Conservation (phyloP, 2,113 vertebrate species). For the Nibea albiflora region DNA sequence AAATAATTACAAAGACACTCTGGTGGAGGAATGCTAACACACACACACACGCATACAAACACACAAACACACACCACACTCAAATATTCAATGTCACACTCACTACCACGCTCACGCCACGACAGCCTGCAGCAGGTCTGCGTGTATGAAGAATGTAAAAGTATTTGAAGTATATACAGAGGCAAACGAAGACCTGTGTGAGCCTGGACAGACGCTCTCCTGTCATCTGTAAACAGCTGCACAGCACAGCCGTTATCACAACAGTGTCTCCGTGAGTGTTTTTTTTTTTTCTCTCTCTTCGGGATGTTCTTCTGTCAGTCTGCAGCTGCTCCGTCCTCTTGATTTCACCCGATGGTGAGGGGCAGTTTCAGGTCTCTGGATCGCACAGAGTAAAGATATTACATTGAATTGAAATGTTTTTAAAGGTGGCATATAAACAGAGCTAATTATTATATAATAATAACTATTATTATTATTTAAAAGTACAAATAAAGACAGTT, state of each 20-base stretch:
- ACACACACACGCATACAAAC: not conserved
- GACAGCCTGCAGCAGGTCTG: conserved; percentile 38
- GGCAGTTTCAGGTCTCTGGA: conserved; percentile 57
- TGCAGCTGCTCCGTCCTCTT: conserved; percentile 1
- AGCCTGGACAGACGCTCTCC: conserved; percentile 4
- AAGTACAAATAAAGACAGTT: too few relatives aligned
- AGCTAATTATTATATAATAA: too few relatives aligned
- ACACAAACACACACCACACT: conserved; percentile 10
- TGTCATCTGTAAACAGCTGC: conserved; percentile 46
- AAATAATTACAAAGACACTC: conserved; percentile 52
- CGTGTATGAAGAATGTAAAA: conserved; percentile 57
- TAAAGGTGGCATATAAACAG: too few relatives aligned
- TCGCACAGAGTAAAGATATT: not conserved
- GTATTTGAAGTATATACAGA: conserved; percentile 46
- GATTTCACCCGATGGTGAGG: not conserved
- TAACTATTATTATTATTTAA: too few relatives aligned
- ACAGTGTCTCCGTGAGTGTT: conserved; percentile 1
- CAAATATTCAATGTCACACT: not conserved
- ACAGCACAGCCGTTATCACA: conserved; percentile 1
- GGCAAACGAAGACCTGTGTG: not conserved
- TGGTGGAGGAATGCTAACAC: conserved; percentile 26
- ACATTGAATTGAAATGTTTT: too few relatives aligned
- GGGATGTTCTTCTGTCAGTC: not conserved
- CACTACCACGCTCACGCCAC: not conserved
- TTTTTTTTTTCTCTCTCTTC: not conserved